Conservation (phyloP, 2,888 invertebrate species). For the Muschampia plurimacula region DNA sequence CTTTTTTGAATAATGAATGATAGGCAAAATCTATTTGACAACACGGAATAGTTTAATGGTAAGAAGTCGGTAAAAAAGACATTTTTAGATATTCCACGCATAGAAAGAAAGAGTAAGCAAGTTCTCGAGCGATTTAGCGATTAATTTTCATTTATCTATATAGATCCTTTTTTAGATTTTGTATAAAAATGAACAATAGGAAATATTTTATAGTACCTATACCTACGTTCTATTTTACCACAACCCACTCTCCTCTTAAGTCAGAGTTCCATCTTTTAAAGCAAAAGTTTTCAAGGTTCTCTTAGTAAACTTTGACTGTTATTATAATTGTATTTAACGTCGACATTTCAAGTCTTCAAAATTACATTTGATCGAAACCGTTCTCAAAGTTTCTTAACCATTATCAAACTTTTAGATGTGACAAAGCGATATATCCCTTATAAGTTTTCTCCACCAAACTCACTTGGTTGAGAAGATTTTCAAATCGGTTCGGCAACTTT, state of each 20-base stretch:
- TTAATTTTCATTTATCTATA: too few species aligned
- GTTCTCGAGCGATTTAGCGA: too few species aligned
- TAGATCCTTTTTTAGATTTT: too few species aligned
- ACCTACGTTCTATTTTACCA: too few species aligned
- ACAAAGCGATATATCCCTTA: conserved; percentile 6
- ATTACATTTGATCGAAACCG: neutral
- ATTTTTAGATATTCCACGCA: too few species aligned
- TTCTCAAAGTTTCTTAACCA: conserved; percentile 16
- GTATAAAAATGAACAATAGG: too few species aligned
- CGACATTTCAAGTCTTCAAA: conserved; percentile 4
- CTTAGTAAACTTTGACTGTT: neutral
- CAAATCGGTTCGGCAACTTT: conserved; percentile 19
- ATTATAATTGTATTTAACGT: conserved; percentile 12
- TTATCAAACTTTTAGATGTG: conserved; percentile 17
- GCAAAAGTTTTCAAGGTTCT: neutral
- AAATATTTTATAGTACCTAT: too few species aligned
- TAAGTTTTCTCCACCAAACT: conserved; percentile 9
- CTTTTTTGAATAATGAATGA: too few species aligned
- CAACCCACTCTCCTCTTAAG: neutral
- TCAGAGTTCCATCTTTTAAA: neutral
- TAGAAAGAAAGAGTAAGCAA: too few species aligned
- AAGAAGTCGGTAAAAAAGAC: too few species aligned
- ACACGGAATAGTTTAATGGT: too few species aligned
- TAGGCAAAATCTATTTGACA: too few species aligned
- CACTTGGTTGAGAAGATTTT: conserved; percentile 5